These are phyloP conservation scores for Cotesia chilonis DNA, from an alignment of 1,140 invertebrate genomes.

Conservation along the genomic window DNA sequence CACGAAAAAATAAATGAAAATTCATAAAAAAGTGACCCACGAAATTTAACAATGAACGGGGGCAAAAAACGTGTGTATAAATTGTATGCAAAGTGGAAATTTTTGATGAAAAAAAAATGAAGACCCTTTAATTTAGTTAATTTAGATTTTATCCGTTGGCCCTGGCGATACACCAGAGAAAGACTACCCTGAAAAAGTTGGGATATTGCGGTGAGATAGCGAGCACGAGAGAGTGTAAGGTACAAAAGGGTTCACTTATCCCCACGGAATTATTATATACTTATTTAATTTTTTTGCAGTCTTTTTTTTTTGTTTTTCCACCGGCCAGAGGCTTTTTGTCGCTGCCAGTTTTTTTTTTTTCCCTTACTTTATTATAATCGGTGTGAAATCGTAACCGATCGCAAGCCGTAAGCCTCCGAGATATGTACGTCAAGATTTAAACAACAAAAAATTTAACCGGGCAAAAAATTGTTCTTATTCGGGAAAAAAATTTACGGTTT, in stretches of 20 bases:
- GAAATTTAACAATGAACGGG: neutral
- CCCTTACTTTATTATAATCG: constrained; percentile 62
- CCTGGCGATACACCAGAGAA: constrained; percentile 44
- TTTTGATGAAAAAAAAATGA: constrained; percentile 38
- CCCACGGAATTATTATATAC: constrained; percentile 64
- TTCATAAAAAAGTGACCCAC: neutral
- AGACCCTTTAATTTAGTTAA: constrained; percentile 66
- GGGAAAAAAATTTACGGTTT: constrained; percentile 66
- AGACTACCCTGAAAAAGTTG: neutral
- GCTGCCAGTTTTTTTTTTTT: constrained; percentile 27
- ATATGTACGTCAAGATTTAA: constrained; percentile 36
- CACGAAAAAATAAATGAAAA: neutral
- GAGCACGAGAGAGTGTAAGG: constrained; percentile 3
- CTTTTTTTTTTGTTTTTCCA: constrained; percentile 22
- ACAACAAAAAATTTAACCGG: constrained; percentile 12
- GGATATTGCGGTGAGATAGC: constrained; percentile 2
- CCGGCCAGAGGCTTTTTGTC: neutral
- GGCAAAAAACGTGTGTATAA: constrained; percentile 53
- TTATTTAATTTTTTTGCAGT: constrained; percentile 57
- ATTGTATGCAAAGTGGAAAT: constrained; percentile 56
- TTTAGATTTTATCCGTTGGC: constrained; percentile 68
- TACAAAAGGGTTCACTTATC: constrained; percentile 41
- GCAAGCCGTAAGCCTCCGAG: constrained; percentile 40
- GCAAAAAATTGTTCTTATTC: constrained; percentile 44
- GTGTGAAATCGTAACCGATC: constrained; percentile 68